These are phyloP conservation scores for Pelmatolapia mariae DNA, from an alignment of 2,113 vertebrate species.

Conservation along the genomic window DNA sequence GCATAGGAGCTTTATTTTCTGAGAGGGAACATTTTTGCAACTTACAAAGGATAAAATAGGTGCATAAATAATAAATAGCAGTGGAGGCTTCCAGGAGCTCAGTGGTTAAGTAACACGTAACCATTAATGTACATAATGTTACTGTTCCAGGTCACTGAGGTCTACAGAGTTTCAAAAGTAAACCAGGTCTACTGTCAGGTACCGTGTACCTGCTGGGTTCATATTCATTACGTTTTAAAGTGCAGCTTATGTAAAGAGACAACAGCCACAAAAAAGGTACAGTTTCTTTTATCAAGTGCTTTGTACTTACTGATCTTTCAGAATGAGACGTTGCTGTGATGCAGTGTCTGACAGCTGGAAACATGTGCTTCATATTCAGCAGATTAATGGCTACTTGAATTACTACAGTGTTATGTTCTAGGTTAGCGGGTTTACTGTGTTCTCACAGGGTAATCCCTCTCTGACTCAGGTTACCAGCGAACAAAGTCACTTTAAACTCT, in stretches of 20 bases:
- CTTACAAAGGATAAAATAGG: background rate
- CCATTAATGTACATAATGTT: background rate
- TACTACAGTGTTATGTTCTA: background rate
- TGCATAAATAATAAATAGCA: background rate
- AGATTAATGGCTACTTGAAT: slow-evolving; percentile 14
- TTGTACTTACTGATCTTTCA: slow-evolving; percentile 15
- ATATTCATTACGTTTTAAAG: background rate
- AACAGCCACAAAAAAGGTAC: background rate
- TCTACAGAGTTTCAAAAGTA: background rate
- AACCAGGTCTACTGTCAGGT: background rate
- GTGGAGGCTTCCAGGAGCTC: background rate
- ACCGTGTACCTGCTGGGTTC: background rate
- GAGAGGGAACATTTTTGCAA: background rate
- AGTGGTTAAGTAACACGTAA: background rate
- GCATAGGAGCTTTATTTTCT: background rate
- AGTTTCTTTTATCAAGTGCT: background rate
- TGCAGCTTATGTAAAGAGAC: background rate
- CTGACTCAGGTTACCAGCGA: slow-evolving; percentile 9
- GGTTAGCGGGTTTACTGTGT: slow-evolving; percentile 46
- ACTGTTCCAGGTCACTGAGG: background rate
- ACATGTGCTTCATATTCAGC: slow-evolving; percentile 15
- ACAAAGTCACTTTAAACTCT: background rate
- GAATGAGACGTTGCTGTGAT: slow-evolving; percentile 7
- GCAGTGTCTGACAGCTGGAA: slow-evolving; percentile 27
- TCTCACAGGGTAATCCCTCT: slow-evolving; percentile 25